These are phyloP conservation scores for Mycalesis mineus DNA, from an alignment of 2,888 invertebrate genomes.

Conservation along the genomic window DNA sequence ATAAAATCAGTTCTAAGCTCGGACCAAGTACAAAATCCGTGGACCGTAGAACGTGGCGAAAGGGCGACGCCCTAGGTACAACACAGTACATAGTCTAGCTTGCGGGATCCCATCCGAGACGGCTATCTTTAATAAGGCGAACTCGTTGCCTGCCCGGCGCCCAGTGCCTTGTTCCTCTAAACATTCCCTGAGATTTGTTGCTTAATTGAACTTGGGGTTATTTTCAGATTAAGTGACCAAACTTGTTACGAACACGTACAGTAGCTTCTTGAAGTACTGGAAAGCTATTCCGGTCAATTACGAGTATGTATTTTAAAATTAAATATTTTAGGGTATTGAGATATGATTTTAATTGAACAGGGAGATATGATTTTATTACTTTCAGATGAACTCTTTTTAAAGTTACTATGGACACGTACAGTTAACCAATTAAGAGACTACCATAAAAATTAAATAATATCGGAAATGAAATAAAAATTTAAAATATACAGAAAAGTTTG, in stretches of 20 bases:
- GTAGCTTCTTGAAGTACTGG: not conserved
- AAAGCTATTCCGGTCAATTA: not conserved
- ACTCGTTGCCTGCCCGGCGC: conserved; percentile 29
- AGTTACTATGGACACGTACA: too few species aligned
- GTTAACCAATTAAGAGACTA: too few species aligned
- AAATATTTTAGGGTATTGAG: too few species aligned
- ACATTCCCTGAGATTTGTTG: conserved; percentile 18
- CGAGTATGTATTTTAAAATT: too few species aligned
- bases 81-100: conserved; percentile 47
- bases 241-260: not conserved
- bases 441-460: too few species aligned
- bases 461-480: too few species aligned
- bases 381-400: too few species aligned
- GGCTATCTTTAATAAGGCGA: conserved; percentile 35
- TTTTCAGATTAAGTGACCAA: not conserved
- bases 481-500: too few species aligned
- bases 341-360: too few species aligned
- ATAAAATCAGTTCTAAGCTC: conserved; percentile 25
- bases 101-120: conserved; percentile 44
- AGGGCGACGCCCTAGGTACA: conserved; percentile 54
- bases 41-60: conserved; percentile 51
- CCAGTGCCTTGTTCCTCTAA: conserved; percentile 20
- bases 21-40: conserved; percentile 38
- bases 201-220: conserved; percentile 7
- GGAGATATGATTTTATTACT: too few species aligned